These are phyloP conservation scores for Heterodera schachtii DNA, from an alignment of 1,140 invertebrate genomes.

Conservation along the genomic window DNA sequence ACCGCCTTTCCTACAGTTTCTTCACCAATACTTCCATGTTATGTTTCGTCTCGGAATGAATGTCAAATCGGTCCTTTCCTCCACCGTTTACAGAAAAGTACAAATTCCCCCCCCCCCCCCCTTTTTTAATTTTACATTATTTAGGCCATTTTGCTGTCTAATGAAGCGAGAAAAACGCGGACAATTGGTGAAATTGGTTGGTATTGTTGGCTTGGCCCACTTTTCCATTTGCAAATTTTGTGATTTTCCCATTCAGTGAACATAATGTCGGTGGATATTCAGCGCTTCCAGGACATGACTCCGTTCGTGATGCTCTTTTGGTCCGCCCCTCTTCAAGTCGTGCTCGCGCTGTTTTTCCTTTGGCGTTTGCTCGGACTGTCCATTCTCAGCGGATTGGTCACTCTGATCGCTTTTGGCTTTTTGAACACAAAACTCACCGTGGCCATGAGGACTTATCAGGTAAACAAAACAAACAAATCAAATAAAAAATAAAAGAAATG, in stretches of 20 bases:
- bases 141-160: slow-evolving; percentile 66
- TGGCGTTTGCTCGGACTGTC: slow-evolving; percentile 65
- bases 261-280: slow-evolving; percentile 71
- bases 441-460: slow-evolving; percentile 67
- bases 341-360: slow-evolving; percentile 65
- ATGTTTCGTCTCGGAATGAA: slow-evolving; percentile 65
- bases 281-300: slow-evolving; percentile 67
- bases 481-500: slow-evolving; percentile 67
- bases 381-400: slow-evolving; percentile 64
- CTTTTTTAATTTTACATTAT: slow-evolving; percentile 24
- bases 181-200: slow-evolving; percentile 71
- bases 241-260: slow-evolving; percentile 63
- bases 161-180: slow-evolving; percentile 66
- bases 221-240: neutral
- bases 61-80: slow-evolving; percentile 53
- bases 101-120: neutral
- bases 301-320: slow-evolving; percentile 67
- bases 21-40: slow-evolving; percentile 63
- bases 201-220: neutral
- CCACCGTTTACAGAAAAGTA: slow-evolving; percentile 42
- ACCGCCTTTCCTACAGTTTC: slow-evolving; percentile 70
- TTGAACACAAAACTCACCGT: slow-evolving; percentile 68
- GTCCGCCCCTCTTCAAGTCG: slow-evolving; percentile 61
- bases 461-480: slow-evolving; percentile 14
- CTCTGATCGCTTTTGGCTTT: slow-evolving; percentile 62